Conservation (phyloP, 2,797 vertebrate species). For the Tapera naevia region DNA sequence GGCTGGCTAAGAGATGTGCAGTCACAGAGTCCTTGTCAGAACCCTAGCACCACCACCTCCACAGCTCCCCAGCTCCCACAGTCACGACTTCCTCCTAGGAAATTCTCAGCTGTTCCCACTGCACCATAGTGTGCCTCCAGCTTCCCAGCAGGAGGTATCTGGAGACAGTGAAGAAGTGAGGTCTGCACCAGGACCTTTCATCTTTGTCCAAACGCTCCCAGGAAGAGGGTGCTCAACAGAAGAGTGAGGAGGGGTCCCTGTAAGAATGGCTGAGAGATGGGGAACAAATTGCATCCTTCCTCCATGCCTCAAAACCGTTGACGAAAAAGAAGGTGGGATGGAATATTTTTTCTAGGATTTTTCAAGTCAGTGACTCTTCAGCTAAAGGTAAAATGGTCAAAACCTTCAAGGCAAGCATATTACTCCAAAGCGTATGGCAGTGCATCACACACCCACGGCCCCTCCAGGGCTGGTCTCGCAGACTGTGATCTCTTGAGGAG, state of each 20-base stretch:
- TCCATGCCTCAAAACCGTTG: neutral
- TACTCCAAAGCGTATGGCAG: neutral
- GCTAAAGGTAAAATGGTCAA: neutral
- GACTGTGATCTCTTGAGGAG: neutral
- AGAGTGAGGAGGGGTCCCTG: neutral
- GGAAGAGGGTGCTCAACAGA: neutral
- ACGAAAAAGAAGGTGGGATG: neutral
- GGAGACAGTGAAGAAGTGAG: neutral
- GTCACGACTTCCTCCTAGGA: neutral
- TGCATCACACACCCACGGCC: rapidly evolving
- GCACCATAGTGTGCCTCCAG: neutral
- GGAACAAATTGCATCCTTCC: neutral
- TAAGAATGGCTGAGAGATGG: neutral
- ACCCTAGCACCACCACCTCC: no score
- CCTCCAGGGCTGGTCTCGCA: rapidly evolving
- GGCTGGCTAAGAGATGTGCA: neutral
- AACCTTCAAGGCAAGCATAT: neutral
- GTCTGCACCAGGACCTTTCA: neutral
- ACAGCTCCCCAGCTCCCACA: neutral
- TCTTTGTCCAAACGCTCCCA: neutral
- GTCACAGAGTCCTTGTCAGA: rapidly evolving
- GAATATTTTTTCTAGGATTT: neutral
- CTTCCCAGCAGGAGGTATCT: neutral
- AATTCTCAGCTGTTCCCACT: neutral
- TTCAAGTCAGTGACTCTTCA: neutral